Conservation (phyloP, 2,888 invertebrate species). For the Endotricha flammealis region DNA sequence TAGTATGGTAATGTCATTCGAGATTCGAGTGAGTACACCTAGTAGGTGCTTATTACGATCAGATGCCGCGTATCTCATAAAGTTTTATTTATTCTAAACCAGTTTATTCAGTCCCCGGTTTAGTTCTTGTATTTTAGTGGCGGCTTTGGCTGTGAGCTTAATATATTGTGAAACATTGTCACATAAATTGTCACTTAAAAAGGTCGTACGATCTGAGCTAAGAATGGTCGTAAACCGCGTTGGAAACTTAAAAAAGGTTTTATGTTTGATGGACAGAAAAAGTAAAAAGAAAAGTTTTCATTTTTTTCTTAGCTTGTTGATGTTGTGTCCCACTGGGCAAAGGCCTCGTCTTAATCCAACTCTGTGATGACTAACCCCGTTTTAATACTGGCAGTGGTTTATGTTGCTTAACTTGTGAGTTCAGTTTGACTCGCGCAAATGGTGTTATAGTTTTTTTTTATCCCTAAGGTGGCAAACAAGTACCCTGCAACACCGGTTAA, state of each 20-base stretch:
- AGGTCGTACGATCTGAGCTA: conserved; percentile 32
- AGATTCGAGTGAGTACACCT: no score
- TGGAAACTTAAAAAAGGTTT: conserved; percentile 7
- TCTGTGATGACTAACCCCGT: no score
- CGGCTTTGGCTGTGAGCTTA: conserved; percentile 33
- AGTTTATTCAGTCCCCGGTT: conserved; percentile 30
- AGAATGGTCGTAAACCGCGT: conserved; percentile 34
- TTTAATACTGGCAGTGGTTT: no score
- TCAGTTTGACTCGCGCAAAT: background rate
- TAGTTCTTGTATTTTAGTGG: conserved; percentile 37
- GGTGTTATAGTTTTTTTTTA: background rate
- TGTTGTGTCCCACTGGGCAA: no score
- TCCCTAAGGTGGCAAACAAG: no score
- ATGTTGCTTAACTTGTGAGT: background rate
- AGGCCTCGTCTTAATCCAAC: no score
- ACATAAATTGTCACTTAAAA: conserved; percentile 55
- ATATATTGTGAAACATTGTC: conserved; percentile 49
- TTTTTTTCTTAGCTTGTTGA: no score
- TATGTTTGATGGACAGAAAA: conserved; percentile 2
- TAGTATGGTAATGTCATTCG: no score
- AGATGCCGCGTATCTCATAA: conserved; percentile 26
- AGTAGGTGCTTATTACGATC: conserved; percentile 23
- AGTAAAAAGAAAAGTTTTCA: no score
- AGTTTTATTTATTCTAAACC: conserved; percentile 38
- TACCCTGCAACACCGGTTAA: no score